Conservation (phyloP, 2,113 vertebrate species). For the Mesoclemmys tuberculata region DNA sequence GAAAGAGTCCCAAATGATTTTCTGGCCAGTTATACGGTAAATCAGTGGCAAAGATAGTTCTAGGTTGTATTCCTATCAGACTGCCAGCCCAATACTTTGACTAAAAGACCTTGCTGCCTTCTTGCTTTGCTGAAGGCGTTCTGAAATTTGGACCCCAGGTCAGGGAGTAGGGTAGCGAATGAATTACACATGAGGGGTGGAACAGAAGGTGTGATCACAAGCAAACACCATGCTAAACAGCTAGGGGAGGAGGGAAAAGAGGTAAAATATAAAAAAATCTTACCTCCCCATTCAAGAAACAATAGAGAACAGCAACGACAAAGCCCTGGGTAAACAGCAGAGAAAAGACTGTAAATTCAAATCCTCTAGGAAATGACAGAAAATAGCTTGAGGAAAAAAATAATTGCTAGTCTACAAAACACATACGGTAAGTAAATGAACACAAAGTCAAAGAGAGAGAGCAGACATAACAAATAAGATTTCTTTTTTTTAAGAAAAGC, state of each 20-base stretch:
- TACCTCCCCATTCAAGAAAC: slow-evolving; percentile 99
- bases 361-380: neutral
- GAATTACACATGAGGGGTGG: slow-evolving; percentile 16
- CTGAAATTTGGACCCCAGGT: neutral
- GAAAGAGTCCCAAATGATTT: neutral
- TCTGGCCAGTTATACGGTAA: neutral
- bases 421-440: neutral
- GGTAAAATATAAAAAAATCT: slow-evolving; percentile 56
- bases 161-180: neutral
- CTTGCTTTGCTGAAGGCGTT: neutral
- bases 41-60: too few relatives aligned
- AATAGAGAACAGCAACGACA: slow-evolving; percentile 97
- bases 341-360: neutral
- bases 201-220: neutral
- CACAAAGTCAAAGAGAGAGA: neutral
- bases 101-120: neutral
- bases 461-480: accelerated
- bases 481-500: neutral
- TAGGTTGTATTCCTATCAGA: neutral
- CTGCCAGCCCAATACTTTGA: neutral
- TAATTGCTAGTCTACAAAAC: neutral
- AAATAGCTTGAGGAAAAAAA: neutral
- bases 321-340: slow-evolving; percentile 86
- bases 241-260: neutral
- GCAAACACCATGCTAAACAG: neutral